Evolutionary conservation across 2,113 vertebrate species (phyloP).

Genomic region (Stomatorhinus ivindoensis): DNA sequence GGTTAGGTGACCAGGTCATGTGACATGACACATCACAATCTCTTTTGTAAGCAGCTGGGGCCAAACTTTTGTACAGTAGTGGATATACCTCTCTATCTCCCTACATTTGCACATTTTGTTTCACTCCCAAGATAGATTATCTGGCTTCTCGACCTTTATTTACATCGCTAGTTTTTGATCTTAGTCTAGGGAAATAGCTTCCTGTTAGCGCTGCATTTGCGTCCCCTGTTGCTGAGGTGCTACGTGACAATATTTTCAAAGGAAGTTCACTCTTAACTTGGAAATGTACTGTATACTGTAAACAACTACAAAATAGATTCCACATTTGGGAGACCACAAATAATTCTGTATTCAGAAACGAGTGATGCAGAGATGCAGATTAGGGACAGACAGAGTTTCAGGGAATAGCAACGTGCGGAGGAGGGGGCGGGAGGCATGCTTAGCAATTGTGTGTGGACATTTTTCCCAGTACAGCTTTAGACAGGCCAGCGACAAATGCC

Average conservation of each 20-base stretch:
- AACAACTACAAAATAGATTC: not conserved
- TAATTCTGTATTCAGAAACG: not conserved
- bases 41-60: not conserved
- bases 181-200: not conserved
- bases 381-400: constrained; percentile 27
- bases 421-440: not conserved
- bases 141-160: not conserved
- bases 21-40: not conserved
- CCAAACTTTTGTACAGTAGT: not conserved
- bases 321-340: not conserved
- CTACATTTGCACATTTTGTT: not conserved
- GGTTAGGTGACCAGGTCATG: not conserved
- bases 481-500: constrained; percentile 9
- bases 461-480: constrained; percentile 31
- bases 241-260: not conserved
- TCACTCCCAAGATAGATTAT: not conserved
- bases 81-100: not conserved
- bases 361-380: constrained; percentile 26
- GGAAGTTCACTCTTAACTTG: not conserved
- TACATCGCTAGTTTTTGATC: not conserved
- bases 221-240: not conserved
- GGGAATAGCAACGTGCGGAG: not conserved
- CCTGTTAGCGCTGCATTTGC: not conserved
- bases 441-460: constrained; percentile 5
- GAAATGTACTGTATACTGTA: not conserved